phyloP scores from a whole-genome alignment of 2,113 vertebrate species.

The Hystrix brachyura region DNA sequence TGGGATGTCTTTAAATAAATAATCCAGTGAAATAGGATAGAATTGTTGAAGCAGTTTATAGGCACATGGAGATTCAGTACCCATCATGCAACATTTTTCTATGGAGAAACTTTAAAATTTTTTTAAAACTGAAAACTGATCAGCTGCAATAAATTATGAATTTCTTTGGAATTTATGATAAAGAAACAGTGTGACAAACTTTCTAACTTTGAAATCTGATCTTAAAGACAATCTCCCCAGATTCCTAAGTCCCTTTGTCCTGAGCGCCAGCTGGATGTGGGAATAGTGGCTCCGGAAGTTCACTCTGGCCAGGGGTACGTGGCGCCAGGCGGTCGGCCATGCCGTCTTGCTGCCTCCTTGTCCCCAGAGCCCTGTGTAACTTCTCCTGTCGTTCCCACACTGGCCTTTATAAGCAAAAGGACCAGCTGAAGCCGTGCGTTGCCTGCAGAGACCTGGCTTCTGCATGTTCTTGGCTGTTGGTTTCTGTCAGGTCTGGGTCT shows the following conservation, averaged over 20 bases:
- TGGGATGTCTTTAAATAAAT: background rate
- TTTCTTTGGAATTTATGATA: background rate
- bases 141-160: background rate
- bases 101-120: background rate
- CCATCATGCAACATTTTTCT: background rate
- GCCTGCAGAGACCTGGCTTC: background rate
- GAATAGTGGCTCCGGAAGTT: background rate
- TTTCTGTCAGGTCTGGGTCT: background rate
- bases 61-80: background rate
- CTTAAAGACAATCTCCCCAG: background rate
- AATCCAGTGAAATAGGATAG: background rate
- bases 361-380: background rate
- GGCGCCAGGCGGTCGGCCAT: background rate
- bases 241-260: background rate
- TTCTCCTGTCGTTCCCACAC: background rate
- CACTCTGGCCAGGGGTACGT: background rate
- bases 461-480: rapidly evolving
- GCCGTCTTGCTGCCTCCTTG: background rate
- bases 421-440: background rate
- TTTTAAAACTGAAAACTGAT: background rate
- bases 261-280: background rate
- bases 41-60: background rate
- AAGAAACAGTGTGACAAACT: background rate
- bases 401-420: background rate
- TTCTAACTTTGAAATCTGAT: background rate